Conservation (phyloP, 2,113 vertebrate species). For the Myotis brandtii region DNA sequence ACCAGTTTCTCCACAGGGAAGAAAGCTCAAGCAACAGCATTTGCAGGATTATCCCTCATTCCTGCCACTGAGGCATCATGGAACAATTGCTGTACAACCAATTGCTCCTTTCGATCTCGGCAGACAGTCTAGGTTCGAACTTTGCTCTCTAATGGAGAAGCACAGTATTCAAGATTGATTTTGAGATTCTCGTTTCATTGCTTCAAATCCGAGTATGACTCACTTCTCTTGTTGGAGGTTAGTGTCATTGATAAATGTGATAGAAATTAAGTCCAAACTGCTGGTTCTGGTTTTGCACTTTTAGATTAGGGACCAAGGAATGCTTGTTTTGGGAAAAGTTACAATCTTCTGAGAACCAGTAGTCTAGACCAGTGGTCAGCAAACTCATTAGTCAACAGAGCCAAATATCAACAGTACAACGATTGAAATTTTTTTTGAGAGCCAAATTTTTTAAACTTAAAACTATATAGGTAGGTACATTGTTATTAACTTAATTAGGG, state of each 20-base stretch:
- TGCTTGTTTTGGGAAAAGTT: slow-evolving; percentile 45
- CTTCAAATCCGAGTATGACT: slow-evolving; percentile 14
- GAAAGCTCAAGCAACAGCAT: background rate
- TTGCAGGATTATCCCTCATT: slow-evolving; percentile 84
- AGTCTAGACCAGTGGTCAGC: background rate
- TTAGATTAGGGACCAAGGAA: slow-evolving; percentile 45
- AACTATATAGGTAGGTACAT: no score
- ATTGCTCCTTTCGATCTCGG: slow-evolving; percentile 80
- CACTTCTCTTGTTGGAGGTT: slow-evolving; percentile 7
- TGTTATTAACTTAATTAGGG: no score
- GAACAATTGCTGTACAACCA: slow-evolving; percentile 71
- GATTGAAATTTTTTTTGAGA: no score
- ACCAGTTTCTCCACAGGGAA: slow-evolving; percentile 42
- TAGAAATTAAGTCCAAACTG: slow-evolving; percentile 26
- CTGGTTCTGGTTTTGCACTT: slow-evolving; percentile 33
- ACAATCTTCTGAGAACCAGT: slow-evolving; percentile 16
- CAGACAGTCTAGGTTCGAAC: slow-evolving; percentile 13
- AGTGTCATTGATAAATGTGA: slow-evolving; percentile 11
- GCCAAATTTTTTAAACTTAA: no score
- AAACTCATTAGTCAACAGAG: no score
- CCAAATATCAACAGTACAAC: no score
- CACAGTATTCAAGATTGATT: slow-evolving; percentile 5
- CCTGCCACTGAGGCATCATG: slow-evolving; percentile 69
- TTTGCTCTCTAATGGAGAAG: background rate
- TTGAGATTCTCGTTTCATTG: slow-evolving; percentile 27